Evolutionary conservation across 2,113 vertebrate species (phyloP).

Genomic region (Stomatorhinus ivindoensis): DNA sequence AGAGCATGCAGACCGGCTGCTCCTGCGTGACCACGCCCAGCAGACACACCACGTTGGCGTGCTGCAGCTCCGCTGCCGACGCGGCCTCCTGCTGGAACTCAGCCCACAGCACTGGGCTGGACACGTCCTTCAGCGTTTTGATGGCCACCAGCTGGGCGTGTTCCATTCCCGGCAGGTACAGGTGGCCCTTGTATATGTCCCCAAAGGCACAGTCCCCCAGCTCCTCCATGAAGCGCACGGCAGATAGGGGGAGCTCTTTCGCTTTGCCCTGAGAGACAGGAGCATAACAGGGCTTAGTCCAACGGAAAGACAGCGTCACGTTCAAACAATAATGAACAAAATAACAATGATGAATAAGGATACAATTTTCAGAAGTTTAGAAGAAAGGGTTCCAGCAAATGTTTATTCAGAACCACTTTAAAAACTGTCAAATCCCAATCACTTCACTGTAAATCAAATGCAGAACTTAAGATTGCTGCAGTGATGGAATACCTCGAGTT

Average conservation of each 20-base stretch:
- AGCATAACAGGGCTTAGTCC: not conserved
- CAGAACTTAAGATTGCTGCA: not conserved
- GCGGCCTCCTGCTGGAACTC: constrained; percentile 93
- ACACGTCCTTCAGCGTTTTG: constrained; percentile 89
- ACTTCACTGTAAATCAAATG: not conserved
- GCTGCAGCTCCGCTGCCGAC: constrained; percentile 81
- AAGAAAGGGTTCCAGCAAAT: not conserved
- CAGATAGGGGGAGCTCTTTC: constrained; percentile 90
- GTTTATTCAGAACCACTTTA: not conserved
- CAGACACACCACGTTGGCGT: constrained; percentile 88
- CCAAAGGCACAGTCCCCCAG: constrained; percentile 82
- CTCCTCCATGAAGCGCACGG: constrained; percentile 97
- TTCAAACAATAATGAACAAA: not conserved
- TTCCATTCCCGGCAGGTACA: constrained; percentile 96
- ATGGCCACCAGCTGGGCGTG: constrained; percentile 90
- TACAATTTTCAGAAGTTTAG: not conserved
- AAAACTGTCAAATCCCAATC: not conserved
- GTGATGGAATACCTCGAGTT: not conserved
- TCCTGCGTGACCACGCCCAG: constrained; percentile 91
- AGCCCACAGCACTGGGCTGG: constrained; percentile 80
- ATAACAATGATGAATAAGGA: not conserved
- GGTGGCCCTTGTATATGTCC: constrained; percentile 95
- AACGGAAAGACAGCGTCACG: too few relatives aligned
- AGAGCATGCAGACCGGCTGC: constrained; percentile 88
- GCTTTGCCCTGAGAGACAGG: constrained; percentile 74